Conservation (phyloP, 2,797 vertebrate species). For the Coluber constrictor region DNA sequence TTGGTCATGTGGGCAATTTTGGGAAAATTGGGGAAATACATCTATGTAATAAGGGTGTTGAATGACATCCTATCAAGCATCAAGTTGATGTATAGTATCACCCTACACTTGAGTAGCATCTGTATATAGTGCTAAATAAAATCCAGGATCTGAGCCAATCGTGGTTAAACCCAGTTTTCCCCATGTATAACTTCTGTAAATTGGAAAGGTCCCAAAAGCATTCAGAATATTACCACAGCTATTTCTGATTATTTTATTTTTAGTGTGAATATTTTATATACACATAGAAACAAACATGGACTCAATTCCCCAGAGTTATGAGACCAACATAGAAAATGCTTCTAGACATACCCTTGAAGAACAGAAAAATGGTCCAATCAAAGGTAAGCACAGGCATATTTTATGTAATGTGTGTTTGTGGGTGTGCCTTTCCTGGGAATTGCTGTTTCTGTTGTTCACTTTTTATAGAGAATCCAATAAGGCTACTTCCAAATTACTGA, state of each 20-base stretch:
- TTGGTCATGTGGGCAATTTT: background rate
- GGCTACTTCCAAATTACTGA: background rate
- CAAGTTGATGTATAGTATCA: background rate
- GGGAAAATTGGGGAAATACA: background rate
- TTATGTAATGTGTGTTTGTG: background rate
- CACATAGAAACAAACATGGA: slow-evolving; percentile 13
- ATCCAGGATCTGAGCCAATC: no score
- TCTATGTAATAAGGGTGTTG: background rate
- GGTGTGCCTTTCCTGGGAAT: background rate
- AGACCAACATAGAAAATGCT: background rate
- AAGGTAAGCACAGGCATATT: slow-evolving; percentile 13
- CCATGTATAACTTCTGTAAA: background rate
- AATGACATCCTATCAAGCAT: background rate
- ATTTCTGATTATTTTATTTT: background rate
- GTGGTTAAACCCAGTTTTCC: background rate
- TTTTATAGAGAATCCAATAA: background rate
- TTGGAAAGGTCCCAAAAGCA: no score
- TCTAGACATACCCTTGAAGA: background rate
- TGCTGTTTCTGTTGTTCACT: background rate
- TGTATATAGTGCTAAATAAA: background rate
- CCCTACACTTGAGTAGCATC: background rate
- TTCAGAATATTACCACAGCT: background rate
- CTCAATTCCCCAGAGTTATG: background rate
- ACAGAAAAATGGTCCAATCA: background rate
- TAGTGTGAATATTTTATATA: background rate